A percentile compares a stretch with the other conserved stretches of the same genome.
phyloP scores from a whole-genome alignment of 2,888 invertebrate genomes.

The Thymelicus sylvestris region DNA sequence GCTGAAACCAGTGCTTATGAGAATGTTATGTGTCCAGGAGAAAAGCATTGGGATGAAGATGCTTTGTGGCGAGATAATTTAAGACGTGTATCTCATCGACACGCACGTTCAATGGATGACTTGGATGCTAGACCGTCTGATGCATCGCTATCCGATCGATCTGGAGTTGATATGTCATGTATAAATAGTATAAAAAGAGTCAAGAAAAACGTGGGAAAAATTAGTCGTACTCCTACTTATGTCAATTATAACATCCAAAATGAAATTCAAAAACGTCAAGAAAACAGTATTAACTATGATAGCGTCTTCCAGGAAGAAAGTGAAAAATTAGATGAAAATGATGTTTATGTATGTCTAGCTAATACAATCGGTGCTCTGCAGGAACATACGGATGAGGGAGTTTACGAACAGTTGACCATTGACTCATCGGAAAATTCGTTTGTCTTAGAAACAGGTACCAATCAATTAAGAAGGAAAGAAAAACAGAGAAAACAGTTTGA shows the following conservation, averaged over 20 bases:
- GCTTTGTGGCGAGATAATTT: conserved; percentile 92
- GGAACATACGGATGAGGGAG: conserved; percentile 77
- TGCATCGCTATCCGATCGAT: conserved; percentile 52
- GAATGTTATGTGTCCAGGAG: conserved; percentile 84
- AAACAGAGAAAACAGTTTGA: conserved; percentile 80
- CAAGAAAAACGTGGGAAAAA: conserved; percentile 71
- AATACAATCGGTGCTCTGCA: conserved; percentile 57
- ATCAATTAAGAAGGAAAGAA: conserved; percentile 42
- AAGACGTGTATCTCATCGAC: conserved; percentile 90
- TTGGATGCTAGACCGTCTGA: conserved; percentile 83
- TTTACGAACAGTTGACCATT: conserved; percentile 83
- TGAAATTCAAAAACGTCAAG: conserved; percentile 67
- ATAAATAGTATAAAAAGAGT: conserved; percentile 77
- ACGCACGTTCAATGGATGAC: conserved; percentile 93
- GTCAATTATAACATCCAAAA: conserved; percentile 89
- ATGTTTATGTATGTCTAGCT: conserved; percentile 81
- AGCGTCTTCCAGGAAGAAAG: conserved; percentile 53
- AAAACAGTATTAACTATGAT: conserved; percentile 46
- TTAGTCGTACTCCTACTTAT: conserved; percentile 90
- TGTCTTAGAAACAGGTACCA: conserved; percentile 33
- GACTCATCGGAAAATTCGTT: conserved; percentile 59
- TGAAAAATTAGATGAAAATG: conserved; percentile 68
- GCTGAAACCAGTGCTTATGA: conserved; percentile 75
- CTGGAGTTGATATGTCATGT: conserved; percentile 61
- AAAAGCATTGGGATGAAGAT: conserved; percentile 94